These are phyloP conservation scores for Scophthalmus maximus DNA, from an alignment of 2,113 vertebrate genomes.

Conservation along the genomic window DNA sequence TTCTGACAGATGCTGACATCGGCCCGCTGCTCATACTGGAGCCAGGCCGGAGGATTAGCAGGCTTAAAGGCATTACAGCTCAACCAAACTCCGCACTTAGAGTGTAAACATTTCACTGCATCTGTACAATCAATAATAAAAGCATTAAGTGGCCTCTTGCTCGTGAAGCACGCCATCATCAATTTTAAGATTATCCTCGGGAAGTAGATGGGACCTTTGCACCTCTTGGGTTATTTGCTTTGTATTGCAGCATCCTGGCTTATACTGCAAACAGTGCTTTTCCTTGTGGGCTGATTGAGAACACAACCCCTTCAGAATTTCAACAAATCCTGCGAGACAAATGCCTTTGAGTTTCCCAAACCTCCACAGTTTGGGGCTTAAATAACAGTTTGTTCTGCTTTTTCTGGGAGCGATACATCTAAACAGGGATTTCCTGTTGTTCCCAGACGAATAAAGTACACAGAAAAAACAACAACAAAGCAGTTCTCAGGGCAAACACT, in stretches of 20 bases:
- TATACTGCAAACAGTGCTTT: slow-evolving; percentile 34
- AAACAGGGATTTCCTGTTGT: slow-evolving; percentile 82
- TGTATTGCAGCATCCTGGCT: slow-evolving; percentile 30
- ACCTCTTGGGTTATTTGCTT: slow-evolving; percentile 40
- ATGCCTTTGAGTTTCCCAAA: slow-evolving; percentile 43
- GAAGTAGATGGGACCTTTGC: slow-evolving; percentile 31
- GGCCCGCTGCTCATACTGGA: slow-evolving; percentile 58
- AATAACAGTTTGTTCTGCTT: slow-evolving; percentile 56
- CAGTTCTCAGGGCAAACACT: slow-evolving; percentile 52
- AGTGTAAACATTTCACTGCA: slow-evolving; percentile 57
- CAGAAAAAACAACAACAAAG: slow-evolving; percentile 14
- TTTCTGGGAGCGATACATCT: slow-evolving; percentile 55
- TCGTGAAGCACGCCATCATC: slow-evolving; percentile 36
- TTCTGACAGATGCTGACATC: slow-evolving; percentile 72
- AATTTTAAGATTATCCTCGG: slow-evolving; percentile 34
- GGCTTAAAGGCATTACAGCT: slow-evolving; percentile 63
- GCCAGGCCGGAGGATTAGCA: slow-evolving; percentile 67
- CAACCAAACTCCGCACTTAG: slow-evolving; percentile 47
- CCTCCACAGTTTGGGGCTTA: slow-evolving; percentile 28
- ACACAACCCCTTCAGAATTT: slow-evolving; percentile 35
- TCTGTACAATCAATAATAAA: slow-evolving; percentile 45
- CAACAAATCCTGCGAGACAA: slow-evolving; percentile 44
- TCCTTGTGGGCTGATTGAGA: slow-evolving; percentile 18
- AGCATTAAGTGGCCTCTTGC: slow-evolving; percentile 48
- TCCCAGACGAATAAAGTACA: slow-evolving; percentile 72